Evolutionary conservation across 2,888 invertebrate species (phyloP).

Genomic region (Tryphoninae sp.): DNA sequence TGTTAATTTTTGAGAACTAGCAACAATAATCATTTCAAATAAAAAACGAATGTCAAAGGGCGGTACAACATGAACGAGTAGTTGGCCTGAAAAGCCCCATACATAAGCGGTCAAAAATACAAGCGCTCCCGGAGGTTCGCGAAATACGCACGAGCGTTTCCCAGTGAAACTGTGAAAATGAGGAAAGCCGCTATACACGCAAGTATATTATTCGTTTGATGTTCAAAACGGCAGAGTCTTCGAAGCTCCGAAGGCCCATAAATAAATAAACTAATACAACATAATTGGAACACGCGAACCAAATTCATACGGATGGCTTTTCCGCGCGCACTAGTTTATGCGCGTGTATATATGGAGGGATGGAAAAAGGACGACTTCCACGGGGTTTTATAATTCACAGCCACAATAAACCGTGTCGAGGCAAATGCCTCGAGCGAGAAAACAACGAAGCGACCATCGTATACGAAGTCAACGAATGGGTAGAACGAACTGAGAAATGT

Average conservation of each 20-base stretch:
- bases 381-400: slow-evolving; percentile 66
- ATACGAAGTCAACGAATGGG: slow-evolving; percentile 3
- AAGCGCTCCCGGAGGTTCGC: neutral
- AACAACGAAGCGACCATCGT: slow-evolving; percentile 25
- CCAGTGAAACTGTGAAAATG: neutral
- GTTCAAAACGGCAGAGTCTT: slow-evolving; percentile 16
- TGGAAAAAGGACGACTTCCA: slow-evolving; percentile 16
- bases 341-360: neutral
- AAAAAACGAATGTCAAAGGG: no score
- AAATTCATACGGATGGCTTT: slow-evolving; percentile 34
- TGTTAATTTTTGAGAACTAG: neutral
- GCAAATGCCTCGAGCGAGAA: slow-evolving; percentile 17
- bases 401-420: slow-evolving; percentile 64
- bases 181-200: neutral
- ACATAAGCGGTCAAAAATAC: neutral
- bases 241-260: slow-evolving; percentile 53
- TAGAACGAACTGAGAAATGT: neutral
- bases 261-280: slow-evolving; percentile 69
- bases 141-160: neutral
- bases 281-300: slow-evolving; percentile 68
- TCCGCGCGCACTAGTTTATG: slow-evolving; percentile 24
- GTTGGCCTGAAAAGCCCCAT: no score
- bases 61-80: no score
- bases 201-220: neutral
- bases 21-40: neutral